Evolutionary conservation across 2,113 vertebrate genomes (phyloP).

Genomic region (Elephas maximus): DNA sequence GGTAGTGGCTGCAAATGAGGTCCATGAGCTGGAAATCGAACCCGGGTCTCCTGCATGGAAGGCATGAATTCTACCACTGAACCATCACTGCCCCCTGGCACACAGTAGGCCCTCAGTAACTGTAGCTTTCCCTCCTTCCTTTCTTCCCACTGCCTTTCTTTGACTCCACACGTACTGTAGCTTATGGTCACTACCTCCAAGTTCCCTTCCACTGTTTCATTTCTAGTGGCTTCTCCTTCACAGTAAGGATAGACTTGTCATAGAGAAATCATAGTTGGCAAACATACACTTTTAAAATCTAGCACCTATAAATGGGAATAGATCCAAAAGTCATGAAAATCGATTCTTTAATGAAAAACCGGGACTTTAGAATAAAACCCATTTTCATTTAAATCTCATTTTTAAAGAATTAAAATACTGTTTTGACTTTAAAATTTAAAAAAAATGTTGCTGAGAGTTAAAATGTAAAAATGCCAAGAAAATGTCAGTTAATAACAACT

Average conservation of each 20-base stretch:
- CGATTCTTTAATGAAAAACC: conserved; percentile 58
- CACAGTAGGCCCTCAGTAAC: neutral
- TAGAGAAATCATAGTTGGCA: conserved; percentile 33
- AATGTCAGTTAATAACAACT: conserved; percentile 77
- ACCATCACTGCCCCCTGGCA: neutral
- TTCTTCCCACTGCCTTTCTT: neutral
- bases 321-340: conserved; percentile 66
- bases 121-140: neutral
- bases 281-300: neutral
- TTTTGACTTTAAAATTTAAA: conserved; percentile 68
- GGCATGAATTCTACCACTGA: neutral
- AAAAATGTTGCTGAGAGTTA: conserved; percentile 68
- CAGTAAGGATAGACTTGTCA: neutral
- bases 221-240: neutral
- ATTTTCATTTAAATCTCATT: conserved; percentile 79
- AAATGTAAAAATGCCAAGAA: conserved; percentile 78
- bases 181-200: neutral
- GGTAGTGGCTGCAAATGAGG: neutral
- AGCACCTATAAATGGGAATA: conserved; percentile 31
- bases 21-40: neutral
- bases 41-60: neutral
- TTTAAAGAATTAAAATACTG: conserved; percentile 73
- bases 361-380: conserved; percentile 60
- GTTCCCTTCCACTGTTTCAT: neutral
- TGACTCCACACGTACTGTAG: neutral